Evolutionary conservation across 2,888 invertebrate genomes (phyloP), one percentile per base, ranked within the genome.

Genomic region (Rhagium mordax): DNA sequence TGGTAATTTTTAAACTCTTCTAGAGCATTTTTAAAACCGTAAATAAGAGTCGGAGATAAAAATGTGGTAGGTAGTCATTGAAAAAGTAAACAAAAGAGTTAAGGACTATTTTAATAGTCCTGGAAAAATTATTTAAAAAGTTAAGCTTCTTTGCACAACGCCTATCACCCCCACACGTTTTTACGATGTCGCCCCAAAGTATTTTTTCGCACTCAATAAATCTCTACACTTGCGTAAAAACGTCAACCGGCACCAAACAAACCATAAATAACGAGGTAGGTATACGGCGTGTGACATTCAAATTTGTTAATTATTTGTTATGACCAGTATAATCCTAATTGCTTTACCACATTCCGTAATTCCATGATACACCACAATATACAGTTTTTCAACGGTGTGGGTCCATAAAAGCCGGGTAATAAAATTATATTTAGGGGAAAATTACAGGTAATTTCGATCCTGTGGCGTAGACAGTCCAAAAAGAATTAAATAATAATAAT

Each of bases 241-340:
- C 24, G 55, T 21, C 55, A 24, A 55, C 55, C 3, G 15, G 5
- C n/a, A 4, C 55, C 21, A 24, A 55, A 55, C 27, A 24, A 13
- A 55, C 55, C 55, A 55, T 55, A 55, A 55, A 55, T 55, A 55
- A 55, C 13, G 7, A 10, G 6, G 21, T 24, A 10, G 6, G 21
- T 24, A 24, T 20, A 3, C 21, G n/a, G 24, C 13, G 13, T 15
- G 20, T n/a, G 55, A 24, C 24, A 24, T 55, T 55, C 21, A 55
- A 24, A 55, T 55, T 55, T 55, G 55, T 55, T 55, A 55, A 55
- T 27, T 55, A 24, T 24, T 55, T 55, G 53, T 55, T 55, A 55
- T 18, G 55, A 13, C 41, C n/a, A 2, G n/a, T 33, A 33, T 33
- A 41, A 41, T n/a, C n/a, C n/a, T 41, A 41, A 41, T 41, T 41